Base-by-base conservation (phyloP, 2,888 invertebrate species). In the Chymomyza caudatula region DNA sequence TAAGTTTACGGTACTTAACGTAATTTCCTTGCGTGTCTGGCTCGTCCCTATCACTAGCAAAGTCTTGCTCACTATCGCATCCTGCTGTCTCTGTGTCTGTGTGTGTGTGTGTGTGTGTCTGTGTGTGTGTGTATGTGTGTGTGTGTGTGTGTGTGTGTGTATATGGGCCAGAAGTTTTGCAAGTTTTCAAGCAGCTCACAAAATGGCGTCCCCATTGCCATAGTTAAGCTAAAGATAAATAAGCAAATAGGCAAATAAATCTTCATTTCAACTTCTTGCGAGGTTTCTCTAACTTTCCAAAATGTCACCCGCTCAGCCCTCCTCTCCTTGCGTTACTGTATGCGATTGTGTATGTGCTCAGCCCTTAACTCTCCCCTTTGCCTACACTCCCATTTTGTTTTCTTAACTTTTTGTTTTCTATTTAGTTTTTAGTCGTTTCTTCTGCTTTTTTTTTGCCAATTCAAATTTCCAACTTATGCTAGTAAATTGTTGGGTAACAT, bases 181-280 rank as follows among this genome's bases (percentile, higher is more conserved):
- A 73, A 72, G 56, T 74, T 74, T 63, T 66, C 64, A 63, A 67
- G 74, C 64, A 68, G 65, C 76, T 63, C 72, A 77, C 67, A 67
- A 77, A 77, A 64, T 60, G 66, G 57, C 66, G 52, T 49, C 60
- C 52, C 54, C 13, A 20, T 29, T 4, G 23, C 20, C 37, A 56
- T 58, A 76, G 80, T 83, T 85, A 63, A 73, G 71, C 74, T 68
- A 56, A 76, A 86, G 83, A 81, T 81, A 81, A 81, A 81, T 81
- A 81, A 85, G 80, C 85, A 86, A 81, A 86, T 87, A 83, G 77
- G 87, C 85, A 85, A 81, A 81, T 81, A 81, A 86, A 81, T 86
- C 85, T 80, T 86, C 77, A 86, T 85, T 80, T 82, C 85, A 86
- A 80, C 85, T 80, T 81, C 77, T 71, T 74, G 69, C 53, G 76